Evolutionary conservation across 2,113 vertebrate genomes (phyloP), one percentile per base, ranked within the genome.

Genomic region (Odontophorus gujanensis): DNA sequence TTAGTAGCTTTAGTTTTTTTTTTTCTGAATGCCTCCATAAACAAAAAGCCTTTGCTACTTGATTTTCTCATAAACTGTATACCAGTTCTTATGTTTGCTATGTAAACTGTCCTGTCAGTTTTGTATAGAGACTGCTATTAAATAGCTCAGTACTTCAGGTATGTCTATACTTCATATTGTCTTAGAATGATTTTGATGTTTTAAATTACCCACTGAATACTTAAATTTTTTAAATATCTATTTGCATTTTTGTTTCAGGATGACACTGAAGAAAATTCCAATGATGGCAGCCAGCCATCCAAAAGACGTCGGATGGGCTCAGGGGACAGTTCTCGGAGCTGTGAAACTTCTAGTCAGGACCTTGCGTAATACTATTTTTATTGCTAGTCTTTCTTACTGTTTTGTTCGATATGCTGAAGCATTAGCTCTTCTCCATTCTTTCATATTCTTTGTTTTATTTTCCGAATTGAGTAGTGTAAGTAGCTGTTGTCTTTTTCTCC

Each of bases 221-320:
- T 74, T 16, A 11, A 15, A 13, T 2, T 13, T 42, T 58, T 36
- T 6, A 8, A 62, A n/a, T 50, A 7, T 28, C 91, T 63, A 11
- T 65, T 18, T 89, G 77, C 10, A 4, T 81, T 78, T 75, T 81
- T 2, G 22, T 82, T 83, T 26, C 65, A 98, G 98, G 98, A 97
- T 92, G 98, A 99, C n/a, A 98, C 97, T 65, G 99, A 99, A 93
- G 99, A 99, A 51, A 98, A 98, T 95, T 99, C 99, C 59, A 99
- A 99, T 53, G 99, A 99, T 87, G 98, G 98, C 57, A 99, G 98
- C 90, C 99, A 99, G 34, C 98, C 98, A 4, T 98, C 98, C 25
- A 99, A 99, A 92, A 98, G 99, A 69, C 98, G 99, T 45, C 98
- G 99, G 12, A 99, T 98, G 98, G 99, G 98, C 82, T 99, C 99